Conservation (phyloP, 2,797 vertebrate species). For the Gymnothorax javanicus region DNA sequence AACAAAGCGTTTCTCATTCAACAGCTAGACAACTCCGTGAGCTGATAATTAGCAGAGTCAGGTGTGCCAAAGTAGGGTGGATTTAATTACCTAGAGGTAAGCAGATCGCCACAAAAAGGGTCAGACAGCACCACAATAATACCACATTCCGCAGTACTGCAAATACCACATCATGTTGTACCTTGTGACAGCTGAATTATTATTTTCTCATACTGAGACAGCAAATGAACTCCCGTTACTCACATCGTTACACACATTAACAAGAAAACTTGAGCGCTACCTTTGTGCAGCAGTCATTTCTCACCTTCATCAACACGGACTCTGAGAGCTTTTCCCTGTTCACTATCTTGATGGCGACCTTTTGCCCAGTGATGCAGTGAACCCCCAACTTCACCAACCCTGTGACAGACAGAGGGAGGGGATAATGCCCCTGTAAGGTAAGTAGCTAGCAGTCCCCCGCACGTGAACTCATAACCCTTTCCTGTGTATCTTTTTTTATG, state of each 20-base stretch:
- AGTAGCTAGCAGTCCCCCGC: background rate
- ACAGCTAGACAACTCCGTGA: too few relatives aligned
- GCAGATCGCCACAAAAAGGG: too few relatives aligned
- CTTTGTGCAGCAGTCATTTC: constrained; percentile 1
- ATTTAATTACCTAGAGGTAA: too few relatives aligned
- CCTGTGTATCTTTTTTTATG: too few relatives aligned
- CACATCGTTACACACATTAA: background rate
- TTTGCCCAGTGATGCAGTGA: constrained; percentile 91
- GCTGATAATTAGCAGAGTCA: too few relatives aligned
- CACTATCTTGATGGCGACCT: constrained; percentile 93
- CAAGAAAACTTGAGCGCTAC: background rate
- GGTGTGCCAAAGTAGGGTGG: too few relatives aligned
- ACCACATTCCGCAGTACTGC: background rate
- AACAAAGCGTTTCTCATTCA: too few relatives aligned
- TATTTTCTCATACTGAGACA: background rate
- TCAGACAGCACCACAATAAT: background rate
- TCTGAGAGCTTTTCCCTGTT: constrained; percentile 91
- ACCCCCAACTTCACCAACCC: constrained; percentile 90
- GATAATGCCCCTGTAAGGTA: background rate
- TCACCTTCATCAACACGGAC: constrained; percentile 92
- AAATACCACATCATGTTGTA: background rate
- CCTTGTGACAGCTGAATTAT: background rate
- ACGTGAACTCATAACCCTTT: background rate
- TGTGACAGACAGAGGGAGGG: constrained; percentile 48
- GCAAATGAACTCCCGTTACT: background rate